phyloP scores from a whole-genome alignment of 2,113 vertebrate species.

The Alouatta palliata region DNA sequence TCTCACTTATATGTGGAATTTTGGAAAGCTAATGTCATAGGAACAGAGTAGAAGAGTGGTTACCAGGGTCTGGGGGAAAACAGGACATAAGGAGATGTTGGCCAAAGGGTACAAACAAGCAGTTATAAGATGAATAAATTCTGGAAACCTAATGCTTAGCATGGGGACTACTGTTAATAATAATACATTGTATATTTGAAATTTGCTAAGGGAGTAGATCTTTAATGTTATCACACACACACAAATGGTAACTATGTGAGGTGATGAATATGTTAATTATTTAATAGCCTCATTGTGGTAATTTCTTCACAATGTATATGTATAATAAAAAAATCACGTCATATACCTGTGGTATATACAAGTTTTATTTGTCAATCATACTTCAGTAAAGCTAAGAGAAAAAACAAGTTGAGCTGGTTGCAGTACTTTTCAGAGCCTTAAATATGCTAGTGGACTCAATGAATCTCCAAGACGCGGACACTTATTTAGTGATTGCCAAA shows the following conservation, averaged over 20 bases:
- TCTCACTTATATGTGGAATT: background rate
- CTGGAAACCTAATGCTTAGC: background rate
- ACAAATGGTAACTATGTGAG: background rate
- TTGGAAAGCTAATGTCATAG: background rate
- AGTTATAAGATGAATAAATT: background rate
- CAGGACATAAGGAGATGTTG: too few relatives aligned
- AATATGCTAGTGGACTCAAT: background rate
- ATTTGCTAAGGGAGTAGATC: background rate
- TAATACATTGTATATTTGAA: background rate
- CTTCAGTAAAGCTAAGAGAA: background rate
- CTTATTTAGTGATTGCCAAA: background rate
- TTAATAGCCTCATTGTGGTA: background rate
- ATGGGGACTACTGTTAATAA: background rate
- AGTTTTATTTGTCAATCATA: background rate
- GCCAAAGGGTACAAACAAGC: background rate
- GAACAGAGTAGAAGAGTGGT: background rate
- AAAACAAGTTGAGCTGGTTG: background rate
- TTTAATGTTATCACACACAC: background rate
- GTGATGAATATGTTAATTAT: background rate
- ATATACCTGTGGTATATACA: background rate
- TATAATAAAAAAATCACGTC: background rate
- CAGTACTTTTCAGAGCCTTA: constrained; percentile 4
- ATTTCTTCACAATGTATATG: background rate
- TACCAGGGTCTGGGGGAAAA: background rate
- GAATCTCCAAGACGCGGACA: background rate